phyloP scores from a whole-genome alignment of 2,888 invertebrate genomes.

The Drosophila tanythrix region DNA sequence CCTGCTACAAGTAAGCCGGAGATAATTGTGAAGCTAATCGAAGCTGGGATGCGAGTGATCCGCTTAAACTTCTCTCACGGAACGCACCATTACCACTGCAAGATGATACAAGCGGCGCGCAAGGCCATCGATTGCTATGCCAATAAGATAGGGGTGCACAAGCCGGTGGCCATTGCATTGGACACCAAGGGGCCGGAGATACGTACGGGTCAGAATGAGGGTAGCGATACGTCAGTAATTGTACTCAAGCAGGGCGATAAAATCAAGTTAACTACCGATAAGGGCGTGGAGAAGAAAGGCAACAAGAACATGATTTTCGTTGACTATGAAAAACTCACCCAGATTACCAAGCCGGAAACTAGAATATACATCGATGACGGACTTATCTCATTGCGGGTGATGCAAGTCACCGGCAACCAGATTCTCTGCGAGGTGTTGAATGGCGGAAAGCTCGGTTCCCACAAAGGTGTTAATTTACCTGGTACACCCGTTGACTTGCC shows the following conservation, averaged over 20 bases:
- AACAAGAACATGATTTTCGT: slow-evolving; percentile 90
- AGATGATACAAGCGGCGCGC: slow-evolving; percentile 94
- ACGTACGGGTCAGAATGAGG: slow-evolving; percentile 96
- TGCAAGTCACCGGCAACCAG: slow-evolving; percentile 87
- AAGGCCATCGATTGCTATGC: slow-evolving; percentile 92
- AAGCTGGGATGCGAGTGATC: slow-evolving; percentile 98
- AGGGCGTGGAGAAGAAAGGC: slow-evolving; percentile 90
- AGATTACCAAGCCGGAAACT: slow-evolving; percentile 93
- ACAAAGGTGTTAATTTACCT: slow-evolving; percentile 98
- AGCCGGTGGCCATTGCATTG: slow-evolving; percentile 96
- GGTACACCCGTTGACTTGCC: slow-evolving; percentile 97
- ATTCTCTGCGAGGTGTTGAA: slow-evolving; percentile 95
- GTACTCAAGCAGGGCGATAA: slow-evolving; percentile 93
- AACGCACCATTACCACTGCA: slow-evolving; percentile 95
- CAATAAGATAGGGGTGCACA: slow-evolving; percentile 88
- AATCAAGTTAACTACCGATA: slow-evolving; percentile 93
- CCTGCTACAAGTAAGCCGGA: slow-evolving; percentile 92
- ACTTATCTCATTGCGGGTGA: slow-evolving; percentile 95
- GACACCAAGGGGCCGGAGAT: slow-evolving; percentile 99
- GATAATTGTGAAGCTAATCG: slow-evolving; percentile 95
- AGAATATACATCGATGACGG: slow-evolving; percentile 97
- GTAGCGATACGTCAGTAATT: slow-evolving; percentile 94
- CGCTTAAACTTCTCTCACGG: slow-evolving; percentile 98
- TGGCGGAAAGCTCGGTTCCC: slow-evolving; percentile 96
- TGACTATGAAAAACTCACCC: slow-evolving; percentile 96